Conservation (phyloP, 2,888 invertebrate genomes). For the Agrypnus murinus region DNA sequence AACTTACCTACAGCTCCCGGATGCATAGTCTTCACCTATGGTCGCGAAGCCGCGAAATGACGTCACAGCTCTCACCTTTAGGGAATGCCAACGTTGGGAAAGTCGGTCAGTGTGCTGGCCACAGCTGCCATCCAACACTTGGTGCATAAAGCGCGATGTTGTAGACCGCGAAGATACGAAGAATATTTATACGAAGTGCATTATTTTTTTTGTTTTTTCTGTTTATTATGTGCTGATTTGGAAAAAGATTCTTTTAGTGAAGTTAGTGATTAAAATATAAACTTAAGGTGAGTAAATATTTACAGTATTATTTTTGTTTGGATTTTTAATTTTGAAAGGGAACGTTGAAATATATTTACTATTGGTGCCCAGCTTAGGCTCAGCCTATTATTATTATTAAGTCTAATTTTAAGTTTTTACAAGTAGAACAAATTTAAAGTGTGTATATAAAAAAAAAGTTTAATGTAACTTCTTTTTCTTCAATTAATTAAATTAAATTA, state of each 20-base stretch:
- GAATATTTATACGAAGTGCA: background rate
- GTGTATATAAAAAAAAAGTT: no score
- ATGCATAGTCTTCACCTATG: slow-evolving; percentile 36
- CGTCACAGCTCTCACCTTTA: slow-evolving; percentile 65
- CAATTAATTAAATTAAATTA: slow-evolving; percentile 13
- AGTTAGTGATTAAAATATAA: no score
- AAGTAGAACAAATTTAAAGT: no score
- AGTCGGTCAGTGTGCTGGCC: slow-evolving; percentile 67
- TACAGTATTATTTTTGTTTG: no score
- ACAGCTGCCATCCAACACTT: slow-evolving; percentile 38
- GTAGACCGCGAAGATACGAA: slow-evolving; percentile 31
- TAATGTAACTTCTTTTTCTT: no score
- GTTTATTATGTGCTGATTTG: slow-evolving; percentile 17
- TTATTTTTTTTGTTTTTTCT: slow-evolving; percentile 4
- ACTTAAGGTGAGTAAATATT: no score
- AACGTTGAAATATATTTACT: no score
- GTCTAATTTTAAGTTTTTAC: no score
- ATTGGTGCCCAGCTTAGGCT: no score
- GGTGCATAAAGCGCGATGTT: slow-evolving; percentile 42
- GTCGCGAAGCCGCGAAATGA: slow-evolving; percentile 56
- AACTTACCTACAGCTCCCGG: slow-evolving; percentile 43
- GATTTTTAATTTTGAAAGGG: no score
- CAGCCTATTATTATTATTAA: no score
- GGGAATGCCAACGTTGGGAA: slow-evolving; percentile 64
- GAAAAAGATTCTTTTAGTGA: no score